Evolutionary conservation across 2,888 invertebrate species (phyloP), one percentile per base, ranked within the genome.

Genomic region (Lampropteryx suffumata): DNA sequence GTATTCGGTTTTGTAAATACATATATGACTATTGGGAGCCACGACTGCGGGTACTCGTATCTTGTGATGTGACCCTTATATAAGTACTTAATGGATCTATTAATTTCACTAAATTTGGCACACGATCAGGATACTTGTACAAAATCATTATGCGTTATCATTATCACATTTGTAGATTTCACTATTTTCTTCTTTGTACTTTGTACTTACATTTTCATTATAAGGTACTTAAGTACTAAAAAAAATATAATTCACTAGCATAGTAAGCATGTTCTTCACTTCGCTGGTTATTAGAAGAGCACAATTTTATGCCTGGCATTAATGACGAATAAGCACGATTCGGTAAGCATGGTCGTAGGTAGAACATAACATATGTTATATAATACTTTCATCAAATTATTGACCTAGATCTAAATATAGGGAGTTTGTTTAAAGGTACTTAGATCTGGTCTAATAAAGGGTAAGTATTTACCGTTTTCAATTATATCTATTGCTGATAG

Each of bases 281-380:
- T 76, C 72, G 63, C 61, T 71, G 67, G 71, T 67, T 65, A 67
- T 24, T 75, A 76, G 71, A 73, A 61, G 66, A 70, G 73, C 77
- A 81, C 76, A 62, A 62, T 65, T 65, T 70, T 60, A 69, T 73
- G 76, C 73, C 73, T 82, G 70, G 69, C 74, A 73, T 67, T 67
- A 66, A 67, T 71, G 62, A 66, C 69, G 65, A 62, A 65, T 61
- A 65, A 69, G 82, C 82, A 80, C 82, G 76, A 69, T 65, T 73
- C 71, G 71, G 71, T 76, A 70, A 80, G 86, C 84, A 86, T 86
- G 86, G 51, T 34, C 36, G 51, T 58, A 55, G 17, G 55, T 49
- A 49, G 48, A 24, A 42, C 47, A 33, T 47, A 51, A 48, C 10
- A 11, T 33, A 35, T 33, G 37, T 40, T 30, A 12, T 4, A 6